These are phyloP conservation scores for Willowsia nigromaculata DNA, from an alignment of 2,888 invertebrate species.

Conservation along the genomic window DNA sequence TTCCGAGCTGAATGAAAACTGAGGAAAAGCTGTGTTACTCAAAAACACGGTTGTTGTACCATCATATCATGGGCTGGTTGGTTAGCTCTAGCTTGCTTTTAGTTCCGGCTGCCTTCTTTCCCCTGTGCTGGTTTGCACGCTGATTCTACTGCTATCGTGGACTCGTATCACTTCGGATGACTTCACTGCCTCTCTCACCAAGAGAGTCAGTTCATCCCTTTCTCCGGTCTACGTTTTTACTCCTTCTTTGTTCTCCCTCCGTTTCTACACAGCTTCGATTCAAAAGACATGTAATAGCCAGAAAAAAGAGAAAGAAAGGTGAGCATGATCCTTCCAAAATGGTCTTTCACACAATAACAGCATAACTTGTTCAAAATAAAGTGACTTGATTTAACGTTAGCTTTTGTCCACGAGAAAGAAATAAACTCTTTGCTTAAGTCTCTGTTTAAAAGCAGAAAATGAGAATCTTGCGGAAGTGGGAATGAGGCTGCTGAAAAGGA, in stretches of 20 bases:
- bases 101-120: constrained; percentile 27
- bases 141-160: background rate
- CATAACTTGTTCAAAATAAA: constrained; percentile 9
- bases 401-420: constrained; percentile 3
- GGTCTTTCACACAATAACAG: background rate
- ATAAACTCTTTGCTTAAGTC: background rate
- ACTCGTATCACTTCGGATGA: constrained; percentile 65
- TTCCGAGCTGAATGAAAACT: constrained; percentile 67
- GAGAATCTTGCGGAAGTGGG: background rate
- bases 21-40: constrained; percentile 52
- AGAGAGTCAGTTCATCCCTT: constrained; percentile 42
- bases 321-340: constrained; percentile 12
- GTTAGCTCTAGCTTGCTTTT: constrained; percentile 19
- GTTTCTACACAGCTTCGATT: background rate
- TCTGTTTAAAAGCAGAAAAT: background rate
- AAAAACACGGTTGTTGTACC: constrained; percentile 43
- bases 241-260: constrained; percentile 27
- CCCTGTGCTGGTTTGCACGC: background rate
- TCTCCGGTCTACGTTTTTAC: background rate
- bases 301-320: constrained; percentile 8
- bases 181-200: constrained; percentile 38
- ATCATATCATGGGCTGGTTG: constrained; percentile 31
- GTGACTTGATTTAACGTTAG: background rate
- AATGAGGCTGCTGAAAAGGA: background rate
- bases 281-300: constrained; percentile 25